Percentiles rank a stretch among this genome's conserved stretches.
These are phyloP conservation scores for Xyrauchen texanus DNA, from an alignment of 2,113 vertebrate genomes.

Conservation along the genomic window DNA sequence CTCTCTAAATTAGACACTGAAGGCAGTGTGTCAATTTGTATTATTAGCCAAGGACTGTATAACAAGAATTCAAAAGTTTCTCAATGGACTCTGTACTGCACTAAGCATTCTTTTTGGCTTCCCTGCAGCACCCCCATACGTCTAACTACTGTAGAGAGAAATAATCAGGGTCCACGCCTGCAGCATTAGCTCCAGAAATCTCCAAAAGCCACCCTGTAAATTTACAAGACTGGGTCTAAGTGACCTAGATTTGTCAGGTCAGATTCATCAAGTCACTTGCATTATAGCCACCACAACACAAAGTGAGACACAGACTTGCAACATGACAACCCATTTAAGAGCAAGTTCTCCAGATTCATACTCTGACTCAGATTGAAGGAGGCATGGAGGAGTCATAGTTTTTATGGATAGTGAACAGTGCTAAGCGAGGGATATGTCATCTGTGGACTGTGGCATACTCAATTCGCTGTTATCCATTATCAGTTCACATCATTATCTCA, in stretches of 20 bases:
- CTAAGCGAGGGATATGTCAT: slow-evolving; percentile 13
- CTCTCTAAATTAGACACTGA: not conserved
- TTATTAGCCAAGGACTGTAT: not conserved
- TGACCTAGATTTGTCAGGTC: slow-evolving; percentile 54
- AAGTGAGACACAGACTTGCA: slow-evolving; percentile 17
- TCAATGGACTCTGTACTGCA: not conserved
- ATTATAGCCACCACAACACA: slow-evolving; percentile 5
- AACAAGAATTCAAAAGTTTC: not conserved
- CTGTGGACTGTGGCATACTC: slow-evolving; percentile 1
- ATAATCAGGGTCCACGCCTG: not conserved
- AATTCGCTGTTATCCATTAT: not conserved
- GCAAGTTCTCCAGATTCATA: not conserved
- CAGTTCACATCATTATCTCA: not conserved
- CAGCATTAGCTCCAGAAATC: slow-evolving; percentile 11
- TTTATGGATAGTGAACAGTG: not conserved
- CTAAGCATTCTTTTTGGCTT: slow-evolving; percentile 14
- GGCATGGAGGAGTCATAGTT: not conserved
- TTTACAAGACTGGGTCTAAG: slow-evolving; percentile 17
- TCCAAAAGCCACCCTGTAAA: not conserved
- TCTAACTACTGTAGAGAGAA: slow-evolving; percentile 11
- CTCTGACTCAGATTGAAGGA: not conserved
- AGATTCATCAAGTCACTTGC: slow-evolving; percentile 38
- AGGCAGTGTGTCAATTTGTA: not conserved
- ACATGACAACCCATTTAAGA: slow-evolving; percentile 39
- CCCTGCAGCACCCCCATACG: slow-evolving; percentile 30